Evolutionary conservation across 2,888 invertebrate species (phyloP), one percentile per base, ranked within the genome.

Genomic region (Lysandra bellargus): DNA sequence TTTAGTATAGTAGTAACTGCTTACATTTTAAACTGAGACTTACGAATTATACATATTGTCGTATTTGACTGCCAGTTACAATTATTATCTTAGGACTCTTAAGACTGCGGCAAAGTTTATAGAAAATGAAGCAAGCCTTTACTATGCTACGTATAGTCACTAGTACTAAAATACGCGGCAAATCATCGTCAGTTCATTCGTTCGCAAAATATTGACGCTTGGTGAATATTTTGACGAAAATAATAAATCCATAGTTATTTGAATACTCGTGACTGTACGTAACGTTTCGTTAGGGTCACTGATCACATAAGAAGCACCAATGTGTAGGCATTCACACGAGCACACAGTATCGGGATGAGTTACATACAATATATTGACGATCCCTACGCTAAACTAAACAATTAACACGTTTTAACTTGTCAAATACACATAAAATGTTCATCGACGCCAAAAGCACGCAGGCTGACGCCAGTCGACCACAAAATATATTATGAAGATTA

Each of bases 251-350:
- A 64, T 64, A 9, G 9, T 30, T 5, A 53, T 49, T 23, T 30
- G 12, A 37, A 33, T 53, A 72, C 57, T 72, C 17, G 17, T 33
- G 30, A 33, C 76, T 77, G 78, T 77, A 37, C 23, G 78, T 78
- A 69, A 37, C 79, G 37, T 75, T 79, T 80, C 33, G 83, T 87
- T 88, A 91, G 91, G 91, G 91, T 91, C 92, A 92, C 91, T 83
- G 85, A 91, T 91, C 91, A 91, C 89, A 90, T 87, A 84, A 84
- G 85, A 86, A 91, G 91, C 91, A 92, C 92, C 91, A 89, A 89
- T 85, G 85, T 86, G 86, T 86, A 87, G 88, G 85, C 85, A 80
- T 82, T 81, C 81, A 82, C 78, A 82, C 81, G 81, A 87, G 84
- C 85, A 86, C 86, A 84, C 84, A 79, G 33, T 33, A 69, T 69